phyloP scores from a whole-genome alignment of 1,140 invertebrate genomes.

The Triops cancriformis region DNA sequence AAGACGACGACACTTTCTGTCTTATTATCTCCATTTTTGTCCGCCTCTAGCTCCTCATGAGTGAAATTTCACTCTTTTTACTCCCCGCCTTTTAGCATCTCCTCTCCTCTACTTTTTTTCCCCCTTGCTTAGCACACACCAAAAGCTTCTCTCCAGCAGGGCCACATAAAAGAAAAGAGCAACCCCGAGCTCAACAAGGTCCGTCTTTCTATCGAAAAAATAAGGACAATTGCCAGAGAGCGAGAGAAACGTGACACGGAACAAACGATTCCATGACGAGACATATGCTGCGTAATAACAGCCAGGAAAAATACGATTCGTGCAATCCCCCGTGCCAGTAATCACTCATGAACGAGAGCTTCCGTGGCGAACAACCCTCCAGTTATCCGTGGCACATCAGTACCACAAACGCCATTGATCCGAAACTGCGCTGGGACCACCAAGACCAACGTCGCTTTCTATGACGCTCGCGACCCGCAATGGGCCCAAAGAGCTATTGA shows the following conservation, averaged over 20 bases:
- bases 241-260: neutral
- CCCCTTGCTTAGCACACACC: neutral
- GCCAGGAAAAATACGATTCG: neutral
- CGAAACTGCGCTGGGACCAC: too few relatives aligned
- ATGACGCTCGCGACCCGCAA: too few relatives aligned
- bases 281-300: neutral
- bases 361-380: too few relatives aligned
- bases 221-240: neutral
- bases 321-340: neutral
- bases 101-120: too few relatives aligned
- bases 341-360: neutral
- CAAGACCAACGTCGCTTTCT: too few relatives aligned
- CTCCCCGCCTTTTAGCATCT: too few relatives aligned
- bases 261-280: slow-evolving; percentile 1
- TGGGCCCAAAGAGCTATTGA: neutral
- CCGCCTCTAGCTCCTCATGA: too few relatives aligned
- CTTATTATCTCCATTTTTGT: too few relatives aligned
- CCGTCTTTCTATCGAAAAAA: neutral
- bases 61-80: too few relatives aligned
- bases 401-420: too few relatives aligned
- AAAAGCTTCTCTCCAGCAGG: neutral
- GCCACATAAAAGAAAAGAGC: neutral
- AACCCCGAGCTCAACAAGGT: neutral
- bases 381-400: too few relatives aligned
- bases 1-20: too few relatives aligned